phyloP scores from a whole-genome alignment of 2,797 vertebrate species.

The Falco biarmicus region DNA sequence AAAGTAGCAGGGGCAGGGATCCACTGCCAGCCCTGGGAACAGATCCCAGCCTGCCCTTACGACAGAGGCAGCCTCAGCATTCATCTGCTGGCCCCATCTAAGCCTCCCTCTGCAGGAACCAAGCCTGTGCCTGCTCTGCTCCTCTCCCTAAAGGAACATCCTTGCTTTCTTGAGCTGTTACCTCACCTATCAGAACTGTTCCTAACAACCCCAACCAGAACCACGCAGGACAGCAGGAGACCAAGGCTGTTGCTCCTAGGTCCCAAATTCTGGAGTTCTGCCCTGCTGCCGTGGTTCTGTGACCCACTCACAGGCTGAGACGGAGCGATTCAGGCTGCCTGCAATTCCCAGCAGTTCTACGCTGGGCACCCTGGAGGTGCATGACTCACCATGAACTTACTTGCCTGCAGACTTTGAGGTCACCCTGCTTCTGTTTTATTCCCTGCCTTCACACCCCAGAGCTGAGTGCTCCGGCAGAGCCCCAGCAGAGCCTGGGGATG shows the following conservation, averaged over 20 bases:
- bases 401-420: not conserved
- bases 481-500: not conserved
- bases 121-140: not conserved
- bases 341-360: not conserved
- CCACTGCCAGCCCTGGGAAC: not conserved
- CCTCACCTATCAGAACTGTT: not conserved
- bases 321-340: not conserved
- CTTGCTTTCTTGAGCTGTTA: not conserved
- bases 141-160: not conserved
- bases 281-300: not conserved
- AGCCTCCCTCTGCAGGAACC: not conserved
- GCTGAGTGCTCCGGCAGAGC: not conserved
- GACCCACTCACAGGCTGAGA: not conserved
- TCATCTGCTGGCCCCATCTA: not conserved
- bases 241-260: not conserved
- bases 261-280: not conserved
- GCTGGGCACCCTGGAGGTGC: not conserved
- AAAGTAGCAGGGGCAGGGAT: not conserved
- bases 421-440: not conserved
- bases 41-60: not conserved
- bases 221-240: not conserved
- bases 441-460: not conserved
- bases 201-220: not conserved
- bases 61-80: not conserved
- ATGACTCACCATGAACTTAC: not conserved